Base-by-base conservation (phyloP, 2,797 vertebrate genomes). In the Micrastur ruficollis region DNA sequence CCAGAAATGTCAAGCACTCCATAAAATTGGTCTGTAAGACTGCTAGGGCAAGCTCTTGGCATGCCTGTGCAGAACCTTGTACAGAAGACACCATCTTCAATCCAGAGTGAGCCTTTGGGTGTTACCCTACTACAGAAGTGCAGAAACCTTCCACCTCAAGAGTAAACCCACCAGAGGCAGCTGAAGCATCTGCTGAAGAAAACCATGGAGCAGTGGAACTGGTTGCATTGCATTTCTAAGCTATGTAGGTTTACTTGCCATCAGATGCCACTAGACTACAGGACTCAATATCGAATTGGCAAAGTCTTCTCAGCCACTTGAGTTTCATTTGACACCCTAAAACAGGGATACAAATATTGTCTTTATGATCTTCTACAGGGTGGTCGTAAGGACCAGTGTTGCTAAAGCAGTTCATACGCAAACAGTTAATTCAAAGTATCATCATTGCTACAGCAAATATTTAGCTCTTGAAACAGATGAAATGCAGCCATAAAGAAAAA, bases 321-420 rank as follows among this genome's bases (percentile, higher is more conserved):
- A 76, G 49, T 6, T 81, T 12, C 34, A 42, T 26, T 6, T 32
- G 44, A 65, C 25, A 68, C 4, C 36, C 50, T 44, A 31, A 29
- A 76, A 74, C 0, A 17, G 6, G 17, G 17, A 68, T 25, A 74
- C 11, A 63, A 20, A 67, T 8, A 17, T 4, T 52, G 11, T 20
- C 59, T 58, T 49, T 29, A 11, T 2, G 2, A 17, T 80, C 21
- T 47, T 26, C 46, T 4, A 3, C n/a, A 47, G 21, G 7, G 19
- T 34, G n/a, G 17, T 19, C 8, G 0, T 18, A 63, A 68, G 22
- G 22, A 85, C 1, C 44, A 34, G 10, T 0, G 5, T 1, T n/a
- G 53, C 46, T 52, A 8, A 70, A 75, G 34, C 68, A 75, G 25
- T 31, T 68, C 36, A 84, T 44, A 32, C 44, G 56, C 47, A 68